Percentiles rank a stretch among this genome's conserved stretches.
phyloP scores from a whole-genome alignment of 2,113 vertebrate genomes.

The Campylomormyrus numenius region DNA sequence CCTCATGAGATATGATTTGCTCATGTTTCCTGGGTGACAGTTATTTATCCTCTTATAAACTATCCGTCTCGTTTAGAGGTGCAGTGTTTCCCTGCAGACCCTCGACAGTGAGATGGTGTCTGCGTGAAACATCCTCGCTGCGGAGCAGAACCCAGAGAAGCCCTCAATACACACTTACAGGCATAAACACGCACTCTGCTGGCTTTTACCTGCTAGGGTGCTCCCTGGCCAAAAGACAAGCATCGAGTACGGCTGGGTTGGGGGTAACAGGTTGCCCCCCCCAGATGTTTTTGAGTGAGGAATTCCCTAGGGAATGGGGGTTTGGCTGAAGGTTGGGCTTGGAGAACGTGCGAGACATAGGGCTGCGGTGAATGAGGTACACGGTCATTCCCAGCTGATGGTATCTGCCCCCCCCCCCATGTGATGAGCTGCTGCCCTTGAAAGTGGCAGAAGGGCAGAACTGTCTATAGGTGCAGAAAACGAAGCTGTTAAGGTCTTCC shows the following conservation, averaged over 20 bases:
- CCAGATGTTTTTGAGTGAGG: neutral
- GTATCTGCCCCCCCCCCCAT: slow-evolving; percentile 38
- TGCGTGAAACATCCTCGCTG: neutral
- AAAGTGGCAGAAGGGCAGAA: slow-evolving; percentile 19
- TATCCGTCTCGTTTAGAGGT: neutral
- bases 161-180: neutral
- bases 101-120: neutral
- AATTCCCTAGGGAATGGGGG: neutral
- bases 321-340: slow-evolving; percentile 46
- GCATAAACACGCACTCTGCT: neutral
- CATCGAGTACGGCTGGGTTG: neutral
- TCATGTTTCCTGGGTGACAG: slow-evolving; percentile 7
- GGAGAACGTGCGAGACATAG: slow-evolving; percentile 38
- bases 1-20: neutral
- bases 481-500: neutral
- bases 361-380: slow-evolving; percentile 37
- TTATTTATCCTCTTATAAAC: slow-evolving; percentile 6
- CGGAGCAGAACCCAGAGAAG: neutral
- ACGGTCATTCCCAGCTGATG: slow-evolving; percentile 40
- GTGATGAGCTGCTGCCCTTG: slow-evolving; percentile 33
- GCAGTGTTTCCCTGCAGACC: neutral
- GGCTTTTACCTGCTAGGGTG: neutral
- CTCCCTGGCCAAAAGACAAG: neutral
- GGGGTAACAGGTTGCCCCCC: neutral
- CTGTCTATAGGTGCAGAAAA: neutral